Evolutionary conservation across 2,888 invertebrate genomes (phyloP), one percentile per base, ranked within the genome.

Genomic region (Yponomeuta plumbellus): DNA sequence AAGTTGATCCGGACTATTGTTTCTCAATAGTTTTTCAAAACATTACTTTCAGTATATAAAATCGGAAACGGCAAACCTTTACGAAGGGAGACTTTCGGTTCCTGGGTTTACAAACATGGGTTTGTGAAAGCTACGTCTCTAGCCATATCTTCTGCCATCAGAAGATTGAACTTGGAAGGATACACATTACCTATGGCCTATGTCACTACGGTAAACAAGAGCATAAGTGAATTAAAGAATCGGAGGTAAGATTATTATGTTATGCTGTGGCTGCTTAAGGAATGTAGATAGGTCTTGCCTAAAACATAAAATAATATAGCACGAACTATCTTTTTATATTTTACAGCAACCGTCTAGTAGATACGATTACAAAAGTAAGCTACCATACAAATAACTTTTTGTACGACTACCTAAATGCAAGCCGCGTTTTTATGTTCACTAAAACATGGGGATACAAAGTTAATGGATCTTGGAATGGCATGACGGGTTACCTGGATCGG

Each of bases 401-500:
- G 56, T 23, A 56, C 10, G 56, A 65, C 57, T 88, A 83, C 63
- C 70, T 86, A 66, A 87, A 87, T 68, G 85, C 85, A 0, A 78
- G 82, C 0, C 70, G 69, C 59, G 63, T 66, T 0, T 57, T 76
- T 0, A 67, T 78, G 0, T 84, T 78, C 61, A 75, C 78, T 13
- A 72, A 81, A 0, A 79, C 76, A 4, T 88, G 86, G 86, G 88
- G 88, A 0, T 83, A 84, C 65, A 70, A 70, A 1, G 73, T 70
- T 2, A 88, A 89, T 67, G 83, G 84, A 5, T 73, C 78, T 3
- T 85, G 79, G 77, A 83, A 76, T 58, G 88, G 88, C 0, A 82
- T 86, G 80, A 72, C 83, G 2, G 84, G 84, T 0, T 75, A 81
- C 52, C 66, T 88, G 23, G 68, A 70, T 2, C 68, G 71, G 2